Base-by-base conservation (phyloP, 2,888 invertebrate species). In the Nomada goodeniana region DNA sequence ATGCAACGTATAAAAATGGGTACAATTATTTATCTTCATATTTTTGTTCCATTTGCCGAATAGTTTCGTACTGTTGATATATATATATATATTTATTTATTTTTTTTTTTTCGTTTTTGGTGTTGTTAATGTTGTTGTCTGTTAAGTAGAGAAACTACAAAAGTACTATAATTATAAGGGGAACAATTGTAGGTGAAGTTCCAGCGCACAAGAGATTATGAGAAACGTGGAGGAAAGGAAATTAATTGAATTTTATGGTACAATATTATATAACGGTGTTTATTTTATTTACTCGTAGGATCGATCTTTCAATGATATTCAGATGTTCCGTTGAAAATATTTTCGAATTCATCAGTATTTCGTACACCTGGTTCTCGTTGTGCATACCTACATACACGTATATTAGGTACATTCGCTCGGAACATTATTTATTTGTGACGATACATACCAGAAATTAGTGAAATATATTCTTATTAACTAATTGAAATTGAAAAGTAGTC, bases 141-240 rank as follows among this genome's bases (percentile, higher is more conserved):
- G 29, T 44, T 70, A 52, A 80, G 50, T 55, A 63, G 29, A 59
- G 26, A 36, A 36, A 52, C 23, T 61, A 57, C 20, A 52, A 61
- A 71, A 80, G 50, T 68, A 80, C 65, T 65, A 63, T 73, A 80
- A 73, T 52, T 50, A 61, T 80, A 80, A 80, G 80, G 36, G 80
- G 80, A 80, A 80, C 80, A 80, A 80, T 80, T 80, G 67, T 80
- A 80, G 73, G 80, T 68, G 52, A 80, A 80, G 80, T 80, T 80
- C 80, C 80, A 80, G 67, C 73, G 80, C 80, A 80, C 80, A 80
- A 80, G 63, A 80, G 57, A 68, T 80, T 68, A 50, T 57, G 53
- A 73, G 44, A 80, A 80, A 63, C 50, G 55, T n/a, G 50, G 80
- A 52, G 36, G 36, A 57, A 73, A 80, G 26, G 72, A 42, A 68